Base-by-base conservation (phyloP, 2,888 invertebrate species). In the Gonocerus acuteangulatus region DNA sequence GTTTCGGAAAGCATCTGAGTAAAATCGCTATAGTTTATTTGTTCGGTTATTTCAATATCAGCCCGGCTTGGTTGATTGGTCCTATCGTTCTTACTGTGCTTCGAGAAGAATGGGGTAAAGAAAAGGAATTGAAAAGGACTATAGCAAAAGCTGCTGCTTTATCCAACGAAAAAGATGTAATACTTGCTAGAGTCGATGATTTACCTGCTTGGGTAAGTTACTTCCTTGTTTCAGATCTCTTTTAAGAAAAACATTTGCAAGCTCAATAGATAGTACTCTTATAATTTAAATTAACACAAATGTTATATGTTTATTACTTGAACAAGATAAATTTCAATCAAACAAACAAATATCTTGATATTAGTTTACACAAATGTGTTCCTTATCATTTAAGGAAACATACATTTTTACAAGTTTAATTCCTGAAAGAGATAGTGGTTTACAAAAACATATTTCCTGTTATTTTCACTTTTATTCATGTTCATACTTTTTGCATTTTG, bases 171-270 rank as follows among this genome's bases (percentile, higher is more conserved):
- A 89, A 90, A 74, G 87, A 89, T 69, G 84, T 93, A 34, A 87
- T 95, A 65, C 78, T 90, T 66, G 92, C 89, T 2, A 80, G 89
- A 71, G 82, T 95, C 57, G 88, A 91, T 72, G 95, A 95, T 74
- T 76, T 95, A 69, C 95, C 95, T 32, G 87, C 94, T 22, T 95
- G 95, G 95, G 95, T 92, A 75, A 79, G 80, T 71, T 42, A 49
- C 19, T 13, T 15, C n/a, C n/a, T n/a, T n/a, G n/a, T n/a, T n/a
- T 44, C 1, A n/a, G 21, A 47, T 19, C n/a, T 47, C 4, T n/a
- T n/a, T n/a, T n/a, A n/a, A n/a, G n/a, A n/a, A n/a, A n/a, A n/a
- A n/a, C 21, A 1, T 22, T 2, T 47, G 21, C 3, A 45, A 19
- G 45, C 13, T 19, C 23, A n/a, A 47, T 47, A 15, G 19, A 47